Evolutionary conservation across 2,888 invertebrate genomes (phyloP).

Genomic region (Andrena camellia): DNA sequence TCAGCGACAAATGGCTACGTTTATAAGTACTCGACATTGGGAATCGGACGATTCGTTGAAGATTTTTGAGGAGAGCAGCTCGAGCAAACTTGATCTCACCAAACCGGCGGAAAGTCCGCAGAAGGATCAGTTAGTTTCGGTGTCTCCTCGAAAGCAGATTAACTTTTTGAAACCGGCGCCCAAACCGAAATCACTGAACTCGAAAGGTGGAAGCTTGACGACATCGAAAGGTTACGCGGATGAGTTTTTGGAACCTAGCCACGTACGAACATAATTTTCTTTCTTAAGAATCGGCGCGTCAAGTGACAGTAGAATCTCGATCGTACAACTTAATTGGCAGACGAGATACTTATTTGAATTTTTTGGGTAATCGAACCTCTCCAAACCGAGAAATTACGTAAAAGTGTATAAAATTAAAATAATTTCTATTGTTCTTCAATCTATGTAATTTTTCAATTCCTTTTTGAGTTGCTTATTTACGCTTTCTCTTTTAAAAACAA

Average conservation of each 20-base stretch:
- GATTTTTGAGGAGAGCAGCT: not conserved
- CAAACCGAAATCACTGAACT: conserved; percentile 8
- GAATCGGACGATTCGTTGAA: conserved; percentile 10
- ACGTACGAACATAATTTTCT: conserved; percentile 7
- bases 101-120: not conserved
- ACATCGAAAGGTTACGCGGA: not conserved
- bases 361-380: too few species aligned
- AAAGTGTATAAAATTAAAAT: too few species aligned
- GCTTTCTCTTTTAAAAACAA: too few species aligned
- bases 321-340: not conserved
- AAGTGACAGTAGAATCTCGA: not conserved
- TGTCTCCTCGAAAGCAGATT: not conserved
- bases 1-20: conserved; percentile 14
- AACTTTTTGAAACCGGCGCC: not conserved
- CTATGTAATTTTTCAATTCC: too few species aligned
- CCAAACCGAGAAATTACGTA: too few species aligned
- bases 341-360: too few species aligned
- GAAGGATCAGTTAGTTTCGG: not conserved
- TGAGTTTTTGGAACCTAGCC: conserved; percentile 27
- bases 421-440: too few species aligned
- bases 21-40: conserved; percentile 13
- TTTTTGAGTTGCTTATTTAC: too few species aligned
- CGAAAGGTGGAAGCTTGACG: conserved; percentile 10
- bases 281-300: not conserved
- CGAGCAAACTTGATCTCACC: not conserved